These are phyloP conservation scores for Neodontobutis hainanensis DNA, from an alignment of 2,113 vertebrate genomes.

Conservation along the genomic window DNA sequence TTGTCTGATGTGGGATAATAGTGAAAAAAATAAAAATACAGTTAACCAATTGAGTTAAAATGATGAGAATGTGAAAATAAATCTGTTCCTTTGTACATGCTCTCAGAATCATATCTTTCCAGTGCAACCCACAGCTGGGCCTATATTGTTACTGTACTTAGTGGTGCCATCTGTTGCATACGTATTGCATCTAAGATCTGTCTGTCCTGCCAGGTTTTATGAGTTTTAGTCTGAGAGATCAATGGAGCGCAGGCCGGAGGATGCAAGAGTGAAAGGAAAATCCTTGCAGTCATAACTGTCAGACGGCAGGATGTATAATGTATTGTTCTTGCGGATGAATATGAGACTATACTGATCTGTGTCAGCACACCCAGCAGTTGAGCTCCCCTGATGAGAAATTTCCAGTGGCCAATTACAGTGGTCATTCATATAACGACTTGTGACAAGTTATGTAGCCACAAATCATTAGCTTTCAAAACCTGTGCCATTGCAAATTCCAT, in stretches of 20 bases:
- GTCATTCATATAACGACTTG: too few relatives aligned
- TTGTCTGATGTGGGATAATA: constrained; percentile 19
- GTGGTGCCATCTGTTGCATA: constrained; percentile 38
- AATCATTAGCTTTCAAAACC: too few relatives aligned
- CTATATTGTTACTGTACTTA: constrained; percentile 17
- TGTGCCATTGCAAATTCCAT: too few relatives aligned
- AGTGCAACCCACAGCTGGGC: constrained; percentile 11
- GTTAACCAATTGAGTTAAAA: background rate
- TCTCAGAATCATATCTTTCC: background rate
- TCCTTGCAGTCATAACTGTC: constrained; percentile 20
- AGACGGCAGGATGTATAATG: constrained; percentile 8
- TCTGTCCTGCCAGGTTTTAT: constrained; percentile 16
- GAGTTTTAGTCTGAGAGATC: constrained; percentile 22
- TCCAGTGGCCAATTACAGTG: too few relatives aligned
- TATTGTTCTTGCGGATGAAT: constrained; percentile 3
- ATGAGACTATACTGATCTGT: constrained; percentile 11
- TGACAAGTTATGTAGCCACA: too few relatives aligned
- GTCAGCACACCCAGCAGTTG: constrained; percentile 8
- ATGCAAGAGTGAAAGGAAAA: constrained; percentile 12
- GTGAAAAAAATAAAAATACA: background rate
- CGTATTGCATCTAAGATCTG: constrained; percentile 8
- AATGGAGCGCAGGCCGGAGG: constrained; percentile 14
- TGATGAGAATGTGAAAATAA: constrained; percentile 42
- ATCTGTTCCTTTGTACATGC: constrained; percentile 13
- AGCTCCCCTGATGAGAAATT: constrained; percentile 9